These are phyloP conservation scores for Melanophora roralis DNA, from an alignment of 2,888 invertebrate genomes.

Conservation along the genomic window DNA sequence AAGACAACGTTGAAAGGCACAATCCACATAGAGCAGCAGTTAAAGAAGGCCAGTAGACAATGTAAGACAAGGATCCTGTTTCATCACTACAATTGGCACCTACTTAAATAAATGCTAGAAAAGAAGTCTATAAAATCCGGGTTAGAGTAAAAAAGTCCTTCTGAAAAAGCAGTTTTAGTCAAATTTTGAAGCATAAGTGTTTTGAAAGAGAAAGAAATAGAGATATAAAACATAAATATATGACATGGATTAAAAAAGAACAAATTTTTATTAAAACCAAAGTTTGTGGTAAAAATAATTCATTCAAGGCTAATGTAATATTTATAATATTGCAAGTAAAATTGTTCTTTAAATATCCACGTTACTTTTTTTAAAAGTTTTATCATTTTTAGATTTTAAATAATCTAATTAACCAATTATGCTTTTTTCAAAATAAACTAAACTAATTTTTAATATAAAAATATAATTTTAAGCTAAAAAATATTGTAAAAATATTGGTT, in stretches of 20 bases:
- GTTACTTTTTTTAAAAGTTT: background rate
- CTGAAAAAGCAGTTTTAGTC: slow-evolving; percentile 27
- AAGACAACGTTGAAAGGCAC: background rate
- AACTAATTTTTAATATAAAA: slow-evolving; percentile 13
- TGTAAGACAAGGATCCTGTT: background rate
- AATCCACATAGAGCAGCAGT: background rate
- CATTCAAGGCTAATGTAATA: background rate
- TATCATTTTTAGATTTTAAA: background rate
- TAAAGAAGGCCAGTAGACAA: too few species aligned
- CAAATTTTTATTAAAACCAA: slow-evolving; percentile 4
- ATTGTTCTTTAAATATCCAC: slow-evolving; percentile 44
- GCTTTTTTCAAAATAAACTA: background rate
- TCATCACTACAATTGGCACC: background rate
- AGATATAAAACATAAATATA: too few species aligned
- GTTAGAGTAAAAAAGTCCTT: background rate
- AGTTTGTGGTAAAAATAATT: background rate
- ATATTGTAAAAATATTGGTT: slow-evolving; percentile 40
- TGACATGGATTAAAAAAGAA: slow-evolving; percentile 37
- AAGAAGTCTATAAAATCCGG: slow-evolving; percentile 5
- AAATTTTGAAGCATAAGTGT: background rate
- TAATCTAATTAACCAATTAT: background rate
- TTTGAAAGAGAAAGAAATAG: background rate
- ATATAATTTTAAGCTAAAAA: slow-evolving; percentile 17
- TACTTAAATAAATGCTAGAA: slow-evolving; percentile 17
- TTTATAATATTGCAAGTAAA: background rate